Conservation (phyloP, 2,888 invertebrate species). For the Lamproptera curius region DNA sequence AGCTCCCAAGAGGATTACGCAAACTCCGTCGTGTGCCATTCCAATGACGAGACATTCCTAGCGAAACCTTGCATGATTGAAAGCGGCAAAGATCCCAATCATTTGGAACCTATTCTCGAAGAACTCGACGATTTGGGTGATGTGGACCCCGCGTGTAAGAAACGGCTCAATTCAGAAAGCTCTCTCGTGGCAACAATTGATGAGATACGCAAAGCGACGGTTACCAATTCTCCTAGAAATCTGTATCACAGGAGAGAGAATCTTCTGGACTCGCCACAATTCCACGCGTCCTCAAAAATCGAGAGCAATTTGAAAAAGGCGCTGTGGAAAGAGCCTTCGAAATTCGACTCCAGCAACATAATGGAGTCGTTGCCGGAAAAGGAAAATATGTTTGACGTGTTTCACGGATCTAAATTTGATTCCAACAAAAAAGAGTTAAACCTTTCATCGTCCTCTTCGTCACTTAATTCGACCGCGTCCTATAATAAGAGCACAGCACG, state of each 20-base stretch:
- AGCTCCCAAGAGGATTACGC: slow-evolving; percentile 71
- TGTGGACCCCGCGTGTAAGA: slow-evolving; percentile 55
- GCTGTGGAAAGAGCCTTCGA: slow-evolving; percentile 70
- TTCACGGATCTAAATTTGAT: slow-evolving; percentile 48
- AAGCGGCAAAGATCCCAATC: slow-evolving; percentile 67
- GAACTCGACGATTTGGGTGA: slow-evolving; percentile 77
- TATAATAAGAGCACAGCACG: slow-evolving; percentile 46
- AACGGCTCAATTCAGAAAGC: slow-evolving; percentile 73
- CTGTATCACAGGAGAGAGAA: slow-evolving; percentile 74
- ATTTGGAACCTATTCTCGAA: slow-evolving; percentile 75
- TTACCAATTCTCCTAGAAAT: slow-evolving; percentile 77
- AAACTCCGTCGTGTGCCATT: slow-evolving; percentile 70
- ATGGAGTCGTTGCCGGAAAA: slow-evolving; percentile 65
- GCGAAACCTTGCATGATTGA: slow-evolving; percentile 78
- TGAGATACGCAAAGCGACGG: slow-evolving; percentile 78
- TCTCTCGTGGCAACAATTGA: slow-evolving; percentile 81
- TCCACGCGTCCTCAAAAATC: slow-evolving; percentile 48
- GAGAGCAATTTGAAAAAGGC: slow-evolving; percentile 59
- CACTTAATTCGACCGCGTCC: slow-evolving; percentile 30
- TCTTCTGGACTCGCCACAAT: slow-evolving; percentile 67
- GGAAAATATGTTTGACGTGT: slow-evolving; percentile 50
- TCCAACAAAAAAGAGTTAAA: slow-evolving; percentile 44
- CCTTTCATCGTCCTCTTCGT: slow-evolving; percentile 32
- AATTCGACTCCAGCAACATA: slow-evolving; percentile 62
- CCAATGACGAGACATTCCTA: slow-evolving; percentile 68